Evolutionary conservation across 2,888 invertebrate species (phyloP).

Genomic region (Cactoblastis cactorum): DNA sequence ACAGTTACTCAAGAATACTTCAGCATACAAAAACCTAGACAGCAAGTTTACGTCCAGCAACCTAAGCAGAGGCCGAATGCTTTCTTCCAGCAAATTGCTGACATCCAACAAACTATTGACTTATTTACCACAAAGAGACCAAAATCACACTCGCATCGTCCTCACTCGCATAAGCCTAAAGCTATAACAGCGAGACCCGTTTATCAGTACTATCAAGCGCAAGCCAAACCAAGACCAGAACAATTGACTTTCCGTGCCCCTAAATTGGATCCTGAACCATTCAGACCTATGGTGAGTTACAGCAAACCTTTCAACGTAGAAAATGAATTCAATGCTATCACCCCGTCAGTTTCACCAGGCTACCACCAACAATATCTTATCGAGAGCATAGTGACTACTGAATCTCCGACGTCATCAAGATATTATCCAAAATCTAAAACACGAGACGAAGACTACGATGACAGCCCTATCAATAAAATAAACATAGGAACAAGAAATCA

Average conservation of each 20-base stretch:
- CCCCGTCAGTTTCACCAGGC: conserved; percentile 57
- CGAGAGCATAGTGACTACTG: conserved; percentile 71
- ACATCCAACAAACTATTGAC: conserved; percentile 82
- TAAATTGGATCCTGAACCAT: conserved; percentile 80
- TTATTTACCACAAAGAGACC: conserved; percentile 80
- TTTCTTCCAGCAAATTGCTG: conserved; percentile 83
- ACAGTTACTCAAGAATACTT: conserved; percentile 76
- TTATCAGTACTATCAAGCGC: conserved; percentile 87
- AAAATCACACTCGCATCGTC: conserved; percentile 60
- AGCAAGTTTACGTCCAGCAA: conserved; percentile 59
- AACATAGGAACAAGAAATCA: conserved; percentile 54
- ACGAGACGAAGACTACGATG: conserved; percentile 71
- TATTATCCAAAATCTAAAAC: conserved; percentile 71
- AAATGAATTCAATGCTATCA: conserved; percentile 66
- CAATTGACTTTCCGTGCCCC: conserved; percentile 70
- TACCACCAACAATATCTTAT: conserved; percentile 67
- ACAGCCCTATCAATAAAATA: conserved; percentile 48
- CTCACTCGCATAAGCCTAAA: conserved; percentile 68
- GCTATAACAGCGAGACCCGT: conserved; percentile 77
- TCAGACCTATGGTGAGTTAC: conserved; percentile 82
- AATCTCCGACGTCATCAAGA: conserved; percentile 70
- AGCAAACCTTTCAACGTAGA: conserved; percentile 70
- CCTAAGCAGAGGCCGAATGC: conserved; percentile 68
- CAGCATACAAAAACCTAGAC: conserved; percentile 70
- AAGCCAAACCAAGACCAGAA: conserved; percentile 76